Evolutionary conservation across 2,888 invertebrate species (phyloP).

Genomic region (Ecdyonurus torrentis): DNA sequence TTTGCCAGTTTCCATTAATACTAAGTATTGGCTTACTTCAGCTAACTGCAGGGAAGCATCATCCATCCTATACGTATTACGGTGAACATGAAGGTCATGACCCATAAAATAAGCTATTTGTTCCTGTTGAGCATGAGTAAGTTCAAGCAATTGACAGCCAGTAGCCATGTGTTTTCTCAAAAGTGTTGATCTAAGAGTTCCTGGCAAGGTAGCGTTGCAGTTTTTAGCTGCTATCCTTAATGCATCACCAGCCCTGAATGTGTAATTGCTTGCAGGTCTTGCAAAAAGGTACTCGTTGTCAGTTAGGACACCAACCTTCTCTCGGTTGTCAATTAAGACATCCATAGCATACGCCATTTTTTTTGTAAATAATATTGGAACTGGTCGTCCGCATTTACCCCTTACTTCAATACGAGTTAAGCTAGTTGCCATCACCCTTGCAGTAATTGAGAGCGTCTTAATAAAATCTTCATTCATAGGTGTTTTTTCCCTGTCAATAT

Average conservation of each 20-base stretch:
- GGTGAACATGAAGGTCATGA: not conserved
- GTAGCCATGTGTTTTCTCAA: not conserved
- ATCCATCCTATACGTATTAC: not conserved
- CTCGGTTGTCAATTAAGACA: not conserved
- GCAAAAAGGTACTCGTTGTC: not conserved
- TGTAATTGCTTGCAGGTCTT: not conserved
- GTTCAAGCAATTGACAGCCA: not conserved
- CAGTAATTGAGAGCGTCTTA: not conserved
- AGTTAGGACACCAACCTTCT: not conserved
- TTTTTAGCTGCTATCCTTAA: not conserved
- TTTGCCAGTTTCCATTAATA: too few species aligned
- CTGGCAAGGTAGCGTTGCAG: not conserved
- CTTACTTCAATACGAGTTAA: not conserved
- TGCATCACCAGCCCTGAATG: not conserved
- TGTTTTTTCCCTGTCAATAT: not conserved
- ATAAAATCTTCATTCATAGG: not conserved
- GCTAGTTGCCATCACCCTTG: not conserved
- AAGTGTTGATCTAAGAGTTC: not conserved
- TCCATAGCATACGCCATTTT: not conserved
- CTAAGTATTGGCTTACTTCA: too few species aligned
- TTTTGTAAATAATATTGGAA: not conserved
- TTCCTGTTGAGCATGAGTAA: not conserved
- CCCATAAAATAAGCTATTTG: not conserved
- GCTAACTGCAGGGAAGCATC: not conserved
- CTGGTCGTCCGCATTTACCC: not conserved